These are phyloP conservation scores for Brotula barbata DNA, from an alignment of 2,797 vertebrate genomes.

Conservation along the genomic window DNA sequence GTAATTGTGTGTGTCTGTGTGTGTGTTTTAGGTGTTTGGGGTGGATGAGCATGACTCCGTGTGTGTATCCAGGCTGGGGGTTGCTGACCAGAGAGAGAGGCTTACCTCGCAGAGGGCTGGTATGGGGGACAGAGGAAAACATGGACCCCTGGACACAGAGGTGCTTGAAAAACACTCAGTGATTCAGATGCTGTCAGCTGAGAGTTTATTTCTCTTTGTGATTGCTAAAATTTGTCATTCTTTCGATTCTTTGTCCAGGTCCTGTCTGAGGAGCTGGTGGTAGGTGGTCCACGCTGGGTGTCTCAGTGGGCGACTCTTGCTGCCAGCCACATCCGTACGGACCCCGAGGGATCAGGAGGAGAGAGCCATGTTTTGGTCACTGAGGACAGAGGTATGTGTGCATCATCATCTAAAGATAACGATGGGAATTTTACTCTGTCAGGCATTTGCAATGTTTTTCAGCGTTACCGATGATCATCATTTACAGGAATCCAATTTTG, in stretches of 20 bases:
- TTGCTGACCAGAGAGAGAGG: constrained; percentile 79
- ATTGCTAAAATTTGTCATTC: neutral
- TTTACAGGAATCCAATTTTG: no score
- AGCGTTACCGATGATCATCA: no score
- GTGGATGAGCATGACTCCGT: constrained; percentile 87
- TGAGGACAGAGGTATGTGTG: constrained; percentile 84
- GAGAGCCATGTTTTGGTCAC: constrained; percentile 77
- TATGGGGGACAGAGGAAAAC: constrained; percentile 85
- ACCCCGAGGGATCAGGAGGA: constrained; percentile 85
- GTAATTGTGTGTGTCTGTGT: constrained; percentile 10
- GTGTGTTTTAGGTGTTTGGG: constrained; percentile 86
- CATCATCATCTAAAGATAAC: neutral
- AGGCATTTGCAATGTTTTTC: no score
- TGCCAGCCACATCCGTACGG: constrained; percentile 91
- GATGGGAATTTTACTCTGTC: neutral
- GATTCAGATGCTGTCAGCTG: no score
- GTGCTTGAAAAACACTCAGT: constrained; percentile 63
- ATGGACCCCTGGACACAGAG: constrained; percentile 84
- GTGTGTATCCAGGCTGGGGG: constrained; percentile 69
- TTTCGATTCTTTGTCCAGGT: constrained; percentile 58
- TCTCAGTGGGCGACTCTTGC: constrained; percentile 96
- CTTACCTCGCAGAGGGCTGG: constrained; percentile 82
- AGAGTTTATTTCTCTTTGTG: neutral
- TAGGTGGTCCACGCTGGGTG: constrained; percentile 91
- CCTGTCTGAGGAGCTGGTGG: constrained; percentile 79